phyloP scores from a whole-genome alignment of 2,888 invertebrate genomes.

The Campoletis raptor region DNA sequence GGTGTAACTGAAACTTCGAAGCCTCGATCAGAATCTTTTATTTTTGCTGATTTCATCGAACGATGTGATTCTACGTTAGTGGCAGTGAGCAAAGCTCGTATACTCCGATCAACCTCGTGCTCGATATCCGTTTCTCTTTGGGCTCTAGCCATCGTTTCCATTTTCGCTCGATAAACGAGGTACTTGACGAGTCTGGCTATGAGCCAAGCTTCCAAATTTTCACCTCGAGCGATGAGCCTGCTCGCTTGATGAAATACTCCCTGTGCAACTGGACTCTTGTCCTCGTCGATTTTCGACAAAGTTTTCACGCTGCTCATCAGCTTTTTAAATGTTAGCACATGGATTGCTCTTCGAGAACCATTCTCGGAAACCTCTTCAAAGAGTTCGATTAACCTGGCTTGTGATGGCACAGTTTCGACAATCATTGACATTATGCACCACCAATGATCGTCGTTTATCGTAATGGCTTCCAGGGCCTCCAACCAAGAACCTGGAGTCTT shows the following conservation, averaged over 20 bases:
- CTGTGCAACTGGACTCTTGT: slow-evolving; percentile 71
- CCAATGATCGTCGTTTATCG: slow-evolving; percentile 79
- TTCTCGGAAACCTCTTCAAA: slow-evolving; percentile 74
- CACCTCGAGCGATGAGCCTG: slow-evolving; percentile 61
- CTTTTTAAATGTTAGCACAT: slow-evolving; percentile 72
- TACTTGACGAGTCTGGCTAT: slow-evolving; percentile 78
- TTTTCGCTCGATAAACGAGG: slow-evolving; percentile 77
- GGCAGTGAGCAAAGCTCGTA: slow-evolving; percentile 71
- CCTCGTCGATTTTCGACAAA: slow-evolving; percentile 72
- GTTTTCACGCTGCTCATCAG: slow-evolving; percentile 70
- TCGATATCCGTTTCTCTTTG: slow-evolving; percentile 71
- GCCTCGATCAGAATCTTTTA: slow-evolving; percentile 69
- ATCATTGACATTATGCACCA: slow-evolving; percentile 78
- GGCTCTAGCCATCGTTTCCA: slow-evolving; percentile 70
- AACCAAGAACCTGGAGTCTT: slow-evolving; percentile 66
- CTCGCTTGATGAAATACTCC: slow-evolving; percentile 75
- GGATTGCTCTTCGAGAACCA: slow-evolving; percentile 74
- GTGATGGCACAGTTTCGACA: slow-evolving; percentile 73
- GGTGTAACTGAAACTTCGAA: slow-evolving; percentile 78
- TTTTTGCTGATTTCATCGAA: slow-evolving; percentile 53
- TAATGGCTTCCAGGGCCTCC: slow-evolving; percentile 68
- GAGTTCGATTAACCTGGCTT: slow-evolving; percentile 70
- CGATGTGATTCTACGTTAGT: slow-evolving; percentile 56
- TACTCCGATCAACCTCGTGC: slow-evolving; percentile 73
- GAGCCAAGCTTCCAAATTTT: slow-evolving; percentile 73